Percentiles rank a stretch among this genome's conserved stretches.
Evolutionary conservation across 1,140 invertebrate species (phyloP).

Genomic region (Drosophila murphyi): DNA sequence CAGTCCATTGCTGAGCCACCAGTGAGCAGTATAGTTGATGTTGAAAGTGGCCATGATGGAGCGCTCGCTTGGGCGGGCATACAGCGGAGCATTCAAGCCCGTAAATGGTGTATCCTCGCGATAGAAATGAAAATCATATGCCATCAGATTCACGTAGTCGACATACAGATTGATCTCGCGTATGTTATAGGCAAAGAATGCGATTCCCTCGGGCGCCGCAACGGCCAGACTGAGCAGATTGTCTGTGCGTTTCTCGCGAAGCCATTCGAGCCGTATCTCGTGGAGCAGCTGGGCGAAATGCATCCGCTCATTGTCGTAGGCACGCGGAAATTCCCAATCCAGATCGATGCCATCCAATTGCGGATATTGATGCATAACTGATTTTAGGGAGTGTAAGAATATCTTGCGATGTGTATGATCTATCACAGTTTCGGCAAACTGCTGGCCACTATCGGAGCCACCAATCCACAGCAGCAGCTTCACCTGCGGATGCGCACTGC

Average conservation of each 20-base stretch:
- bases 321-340: slow-evolving; percentile 94
- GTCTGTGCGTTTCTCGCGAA: slow-evolving; percentile 85
- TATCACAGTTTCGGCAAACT: slow-evolving; percentile 89
- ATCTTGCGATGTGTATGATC: slow-evolving; percentile 88
- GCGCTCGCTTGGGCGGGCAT: slow-evolving; percentile 86
- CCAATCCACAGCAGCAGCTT: slow-evolving; percentile 92
- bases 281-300: slow-evolving; percentile 90
- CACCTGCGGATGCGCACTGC: slow-evolving; percentile 88
- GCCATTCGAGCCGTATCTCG: slow-evolving; percentile 89
- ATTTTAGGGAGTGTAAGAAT: slow-evolving; percentile 89
- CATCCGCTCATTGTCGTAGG: slow-evolving; percentile 87
- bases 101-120: slow-evolving; percentile 91
- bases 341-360: slow-evolving; percentile 92
- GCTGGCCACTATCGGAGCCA: slow-evolving; percentile 86
- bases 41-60: slow-evolving; percentile 90
- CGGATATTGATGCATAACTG: slow-evolving; percentile 87
- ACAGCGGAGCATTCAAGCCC: slow-evolving; percentile 92
- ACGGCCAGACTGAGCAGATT: slow-evolving; percentile 91
- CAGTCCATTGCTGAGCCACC: slow-evolving; percentile 92
- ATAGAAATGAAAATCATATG: slow-evolving; percentile 95
- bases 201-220: slow-evolving; percentile 89
- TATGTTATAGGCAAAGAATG: slow-evolving; percentile 91
- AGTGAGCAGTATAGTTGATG: slow-evolving; percentile 92
- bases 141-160: slow-evolving; percentile 95
- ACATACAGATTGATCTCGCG: slow-evolving; percentile 91